Evolutionary conservation across 2,888 invertebrate species (phyloP).

Genomic region (Mactromeris polynyma): DNA sequence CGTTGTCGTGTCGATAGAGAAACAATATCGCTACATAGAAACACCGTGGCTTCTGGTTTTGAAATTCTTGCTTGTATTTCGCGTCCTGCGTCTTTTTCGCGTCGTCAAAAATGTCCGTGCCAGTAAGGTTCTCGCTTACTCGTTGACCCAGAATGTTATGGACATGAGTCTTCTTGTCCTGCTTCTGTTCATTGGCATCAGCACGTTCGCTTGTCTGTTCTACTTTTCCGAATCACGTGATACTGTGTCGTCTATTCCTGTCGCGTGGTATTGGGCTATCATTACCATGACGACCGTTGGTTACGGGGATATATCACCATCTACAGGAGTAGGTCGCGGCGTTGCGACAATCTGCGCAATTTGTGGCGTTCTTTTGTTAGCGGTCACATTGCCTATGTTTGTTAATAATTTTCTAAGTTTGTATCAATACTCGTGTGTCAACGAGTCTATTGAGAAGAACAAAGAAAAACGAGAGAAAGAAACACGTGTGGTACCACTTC

Average conservation of each 20-base stretch:
- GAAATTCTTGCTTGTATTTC: slow-evolving; percentile 57
- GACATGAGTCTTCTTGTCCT: slow-evolving; percentile 56
- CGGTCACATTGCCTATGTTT: slow-evolving; percentile 68
- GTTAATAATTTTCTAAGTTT: slow-evolving; percentile 69
- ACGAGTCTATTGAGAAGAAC: slow-evolving; percentile 43
- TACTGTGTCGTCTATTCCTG: slow-evolving; percentile 57
- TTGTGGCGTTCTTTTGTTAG: slow-evolving; percentile 61
- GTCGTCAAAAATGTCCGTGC: slow-evolving; percentile 60
- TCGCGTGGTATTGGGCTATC: slow-evolving; percentile 68
- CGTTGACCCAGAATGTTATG: slow-evolving; percentile 54
- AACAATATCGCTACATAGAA: slow-evolving; percentile 43
- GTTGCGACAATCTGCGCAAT: slow-evolving; percentile 61
- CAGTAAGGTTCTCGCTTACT: slow-evolving; percentile 56
- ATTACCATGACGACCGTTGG: slow-evolving; percentile 73
- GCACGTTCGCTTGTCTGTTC: slow-evolving; percentile 61
- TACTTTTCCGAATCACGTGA: slow-evolving; percentile 58
- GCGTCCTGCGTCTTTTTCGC: slow-evolving; percentile 61
- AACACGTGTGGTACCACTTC: too few relatives aligned
- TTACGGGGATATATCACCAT: slow-evolving; percentile 69
- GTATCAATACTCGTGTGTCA: slow-evolving; percentile 59
- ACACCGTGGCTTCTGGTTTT: slow-evolving; percentile 50
- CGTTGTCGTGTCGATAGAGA: slow-evolving; percentile 20
- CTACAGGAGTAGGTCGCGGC: slow-evolving; percentile 49
- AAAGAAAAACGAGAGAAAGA: background rate
- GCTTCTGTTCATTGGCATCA: slow-evolving; percentile 59